Base-by-base conservation (phyloP, 2,797 vertebrate genomes). In the Amniataba percoides region DNA sequence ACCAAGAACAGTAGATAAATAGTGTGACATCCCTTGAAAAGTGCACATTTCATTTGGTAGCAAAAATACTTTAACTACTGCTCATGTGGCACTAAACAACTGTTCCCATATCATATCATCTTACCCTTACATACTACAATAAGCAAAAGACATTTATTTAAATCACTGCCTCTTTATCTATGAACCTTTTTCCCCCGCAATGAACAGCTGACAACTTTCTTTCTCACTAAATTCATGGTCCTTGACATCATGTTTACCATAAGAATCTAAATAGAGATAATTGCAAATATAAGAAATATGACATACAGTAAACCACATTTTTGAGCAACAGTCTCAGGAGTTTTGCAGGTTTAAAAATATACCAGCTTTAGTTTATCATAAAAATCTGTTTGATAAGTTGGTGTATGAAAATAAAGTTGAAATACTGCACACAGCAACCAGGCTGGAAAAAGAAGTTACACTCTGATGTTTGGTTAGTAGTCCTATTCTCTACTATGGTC, bases 1-100 rank as follows among this genome's bases (percentile, higher is more conserved):
- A 72, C 64, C 65, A 34, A 21, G 5, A 36, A 62, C n/a, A 52
- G 16, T n/a, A 71, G 69, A 77, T 68, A 77, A 83, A 83, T 69
- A 78, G 67, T 62, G 46, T 57, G 60, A 81, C 57, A 53, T 53
- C 46, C 58, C 48, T 60, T 69, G 53, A 57, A 81, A 63, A 77
- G 52, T 68, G 43, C 52, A 31, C 8, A 14, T 51, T 51, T 25
- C 56, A 42, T 19, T 64, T 67, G 53, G 56, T 18, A 74, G 55
- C 31, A 78, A 69, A 74, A 75, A 72, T 53, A 72, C 14, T 46
- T 27, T 69, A 55, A 70, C 16, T 59, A 23, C 46, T 45, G 68
- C 64, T 36, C 16, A 53, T 6, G 1, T 36, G 52, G 64, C 34
- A 51, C n/a, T 9, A 23, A 21, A 56, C 8, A 58, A 71, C 27